These are phyloP conservation scores for Tetropium fuscum DNA, from an alignment of 2,888 invertebrate species.

Conservation along the genomic window DNA sequence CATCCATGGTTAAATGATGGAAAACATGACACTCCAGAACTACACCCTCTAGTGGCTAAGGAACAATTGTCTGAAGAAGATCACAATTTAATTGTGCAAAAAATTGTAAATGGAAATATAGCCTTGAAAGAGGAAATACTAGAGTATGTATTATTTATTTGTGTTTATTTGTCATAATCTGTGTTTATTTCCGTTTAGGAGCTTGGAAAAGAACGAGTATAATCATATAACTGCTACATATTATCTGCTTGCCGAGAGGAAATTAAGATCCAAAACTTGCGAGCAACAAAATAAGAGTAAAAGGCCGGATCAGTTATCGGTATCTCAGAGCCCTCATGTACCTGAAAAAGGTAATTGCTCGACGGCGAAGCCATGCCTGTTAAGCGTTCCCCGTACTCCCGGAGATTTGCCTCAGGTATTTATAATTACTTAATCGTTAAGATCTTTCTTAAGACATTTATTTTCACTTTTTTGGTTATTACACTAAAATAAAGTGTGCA, in stretches of 20 bases:
- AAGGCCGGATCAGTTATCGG: constrained; percentile 64
- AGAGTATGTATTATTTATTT: constrained; percentile 71
- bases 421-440: too few species aligned
- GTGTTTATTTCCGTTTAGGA: constrained; percentile 69
- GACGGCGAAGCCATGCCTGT: constrained; percentile 60
- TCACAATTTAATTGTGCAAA: constrained; percentile 90
- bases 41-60: constrained; percentile 86
- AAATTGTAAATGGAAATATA: constrained; percentile 96
- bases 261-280: constrained; percentile 83
- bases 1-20: constrained; percentile 86
- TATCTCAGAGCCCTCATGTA: constrained; percentile 54
- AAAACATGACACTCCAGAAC: constrained; percentile 68
- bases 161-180: neutral
- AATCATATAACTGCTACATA: constrained; percentile 99
- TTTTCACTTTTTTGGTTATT: neutral
- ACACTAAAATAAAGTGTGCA: neutral
- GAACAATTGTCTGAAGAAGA: constrained; percentile 94
- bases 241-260: constrained; percentile 94
- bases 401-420: constrained; percentile 76
- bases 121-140: constrained; percentile 94
- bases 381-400: constrained; percentile 76
- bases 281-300: constrained; percentile 68
- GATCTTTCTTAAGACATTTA: too few species aligned
- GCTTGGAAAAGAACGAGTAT: constrained; percentile 95
- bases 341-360: constrained; percentile 55